Evolutionary conservation across 2,888 invertebrate species (phyloP), one percentile per base, ranked within the genome.

Genomic region (Melolontha melolontha): DNA sequence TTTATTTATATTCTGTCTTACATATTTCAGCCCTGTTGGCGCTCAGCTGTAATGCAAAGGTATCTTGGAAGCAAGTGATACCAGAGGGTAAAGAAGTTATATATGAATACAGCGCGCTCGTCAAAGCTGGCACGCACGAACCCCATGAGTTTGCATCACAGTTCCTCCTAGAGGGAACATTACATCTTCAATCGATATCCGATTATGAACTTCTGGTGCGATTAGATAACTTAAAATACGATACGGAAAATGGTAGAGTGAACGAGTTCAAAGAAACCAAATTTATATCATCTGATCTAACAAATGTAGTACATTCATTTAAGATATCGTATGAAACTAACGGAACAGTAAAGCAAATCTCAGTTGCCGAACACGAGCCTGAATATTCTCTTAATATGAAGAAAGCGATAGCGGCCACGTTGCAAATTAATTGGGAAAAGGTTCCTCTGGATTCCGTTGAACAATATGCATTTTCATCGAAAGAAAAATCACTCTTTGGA

Each of bases 21-120:
- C 12, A 8, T 51, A 27, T 70, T 70, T 44, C 51, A 73, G 73
- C 69, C 27, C 50, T 71, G 50, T 7, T 29, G 41, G 40, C 54
- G 8, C 12, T 55, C 10, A 27, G 54, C 6, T 65, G 16, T 14
- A 55, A 17, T 39, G 55, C 65, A n/a, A 50, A 41, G 10, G 16
- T 41, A 11, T 29, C 17, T n/a, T 64, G 64, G 68, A 44, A 64
- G 22, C 40, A 71, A 47, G 54, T 78, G 4, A 69, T 79, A 39
- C 87, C 88, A 52, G 84, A 84, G 78, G 87, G 84, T 49, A 83
- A 87, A 73, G 86, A 86, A 65, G 63, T 81, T 16, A 73, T 80
- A 49, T 85, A 83, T 75, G 76, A 80, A 40, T 85, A 84, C 70
- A 73, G 78, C 57, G 82, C 80, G n/a, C 75, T 79, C 54, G 77